phyloP scores from a whole-genome alignment of 1,140 invertebrate genomes.

The Chrysomallon squamiferum region DNA sequence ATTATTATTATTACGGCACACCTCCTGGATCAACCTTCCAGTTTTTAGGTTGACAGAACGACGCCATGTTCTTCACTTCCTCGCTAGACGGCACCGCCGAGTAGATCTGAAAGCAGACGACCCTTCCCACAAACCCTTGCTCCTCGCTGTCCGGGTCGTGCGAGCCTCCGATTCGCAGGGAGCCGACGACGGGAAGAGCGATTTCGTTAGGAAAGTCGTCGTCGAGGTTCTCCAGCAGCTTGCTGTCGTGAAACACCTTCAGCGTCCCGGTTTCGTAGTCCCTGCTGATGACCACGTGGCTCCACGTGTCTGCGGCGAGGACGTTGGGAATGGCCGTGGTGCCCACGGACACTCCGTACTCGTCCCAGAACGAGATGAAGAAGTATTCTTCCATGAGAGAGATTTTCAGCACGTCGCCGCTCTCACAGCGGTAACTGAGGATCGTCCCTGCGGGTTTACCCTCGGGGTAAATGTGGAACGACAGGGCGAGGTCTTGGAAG shows the following conservation, averaged over 20 bases:
- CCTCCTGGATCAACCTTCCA: constrained; percentile 23
- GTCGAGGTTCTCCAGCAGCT: constrained; percentile 26
- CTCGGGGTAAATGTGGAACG: constrained; percentile 21
- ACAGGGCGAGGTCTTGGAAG: constrained; percentile 22
- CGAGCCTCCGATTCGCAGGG: constrained; percentile 19
- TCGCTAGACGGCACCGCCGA: not conserved
- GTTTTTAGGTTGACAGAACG: constrained; percentile 15
- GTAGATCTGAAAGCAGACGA: constrained; percentile 27
- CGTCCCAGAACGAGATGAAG: constrained; percentile 34
- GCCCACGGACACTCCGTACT: constrained; percentile 33
- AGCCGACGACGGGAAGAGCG: constrained; percentile 15
- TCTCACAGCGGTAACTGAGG: constrained; percentile 23
- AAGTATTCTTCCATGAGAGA: constrained; percentile 23
- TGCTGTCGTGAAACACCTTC: constrained; percentile 24
- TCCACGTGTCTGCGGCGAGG: constrained; percentile 15
- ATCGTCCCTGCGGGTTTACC: constrained; percentile 19
- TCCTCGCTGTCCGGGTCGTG: constrained; percentile 21
- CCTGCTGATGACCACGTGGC: constrained; percentile 23
- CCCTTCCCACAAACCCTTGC: constrained; percentile 14
- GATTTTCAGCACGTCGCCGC: constrained; percentile 23
- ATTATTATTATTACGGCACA: too few species aligned
- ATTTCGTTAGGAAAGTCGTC: constrained; percentile 36
- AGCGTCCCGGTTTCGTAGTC: constrained; percentile 21
- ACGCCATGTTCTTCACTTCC: constrained; percentile 10
- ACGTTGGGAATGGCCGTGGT: constrained; percentile 25